Conservation (phyloP, 2,888 invertebrate genomes). For the Ephialtes manifestator region DNA sequence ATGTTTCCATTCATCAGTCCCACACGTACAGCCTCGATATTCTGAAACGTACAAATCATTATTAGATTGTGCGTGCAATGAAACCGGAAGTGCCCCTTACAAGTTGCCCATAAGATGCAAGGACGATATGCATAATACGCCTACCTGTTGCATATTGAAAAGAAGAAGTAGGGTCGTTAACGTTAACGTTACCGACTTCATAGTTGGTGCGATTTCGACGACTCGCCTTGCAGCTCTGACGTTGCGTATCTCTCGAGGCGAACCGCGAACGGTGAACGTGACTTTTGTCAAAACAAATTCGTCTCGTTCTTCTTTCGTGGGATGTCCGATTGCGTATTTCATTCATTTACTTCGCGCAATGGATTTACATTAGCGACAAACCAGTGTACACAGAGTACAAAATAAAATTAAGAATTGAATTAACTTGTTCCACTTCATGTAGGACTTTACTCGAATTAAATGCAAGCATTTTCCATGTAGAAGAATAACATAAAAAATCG, state of each 20-base stretch:
- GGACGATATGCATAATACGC: background rate
- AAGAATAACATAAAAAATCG: too few relatives aligned
- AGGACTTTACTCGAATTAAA: too few relatives aligned
- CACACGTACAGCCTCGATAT: conserved; percentile 41
- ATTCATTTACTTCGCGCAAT: conserved; percentile 9
- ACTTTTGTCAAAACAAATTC: conserved; percentile 49
- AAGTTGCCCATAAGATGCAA: background rate
- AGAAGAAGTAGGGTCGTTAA: conserved; percentile 21
- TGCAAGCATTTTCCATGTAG: too few relatives aligned
- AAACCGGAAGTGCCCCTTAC: conserved; percentile 1
- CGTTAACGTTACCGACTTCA: conserved; percentile 35
- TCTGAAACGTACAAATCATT: conserved; percentile 43
- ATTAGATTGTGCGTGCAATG: background rate
- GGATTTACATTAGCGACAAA: background rate
- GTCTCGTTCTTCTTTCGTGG: background rate
- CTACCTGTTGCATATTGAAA: conserved; percentile 24
- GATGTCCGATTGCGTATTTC: background rate
- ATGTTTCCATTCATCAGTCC: conserved; percentile 69
- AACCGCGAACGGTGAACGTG: background rate
- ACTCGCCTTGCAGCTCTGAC: conserved; percentile 21
- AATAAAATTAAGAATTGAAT: too few relatives aligned
- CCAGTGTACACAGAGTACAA: background rate
- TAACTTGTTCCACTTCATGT: too few relatives aligned
- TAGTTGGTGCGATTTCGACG: conserved; percentile 37
- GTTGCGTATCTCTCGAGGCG: background rate